phyloP scores from a whole-genome alignment of 1,140 invertebrate genomes.

The Diachasmimorpha longicaudata region DNA sequence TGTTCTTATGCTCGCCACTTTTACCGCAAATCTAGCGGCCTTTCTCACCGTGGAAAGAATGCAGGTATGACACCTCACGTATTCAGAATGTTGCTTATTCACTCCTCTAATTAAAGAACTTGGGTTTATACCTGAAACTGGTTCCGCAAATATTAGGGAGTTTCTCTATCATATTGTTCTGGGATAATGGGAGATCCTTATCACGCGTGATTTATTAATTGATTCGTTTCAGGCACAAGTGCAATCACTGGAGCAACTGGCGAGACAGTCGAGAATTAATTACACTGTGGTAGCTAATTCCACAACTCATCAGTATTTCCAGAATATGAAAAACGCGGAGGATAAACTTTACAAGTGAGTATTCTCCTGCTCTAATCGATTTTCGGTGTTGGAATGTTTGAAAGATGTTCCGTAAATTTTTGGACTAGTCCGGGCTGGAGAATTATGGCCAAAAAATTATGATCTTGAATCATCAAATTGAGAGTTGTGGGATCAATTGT shows the following conservation, averaged over 20 bases:
- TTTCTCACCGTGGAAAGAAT: constrained; percentile 96
- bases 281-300: constrained; percentile 88
- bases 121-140: too few relatives aligned
- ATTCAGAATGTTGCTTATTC: not conserved
- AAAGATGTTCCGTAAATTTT: too few relatives aligned
- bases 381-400: not conserved
- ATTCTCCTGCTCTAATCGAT: not conserved
- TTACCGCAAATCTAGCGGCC: constrained; percentile 96
- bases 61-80: constrained; percentile 68
- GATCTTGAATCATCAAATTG: too few relatives aligned
- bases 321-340: constrained; percentile 90
- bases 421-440: too few relatives aligned
- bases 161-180: not conserved
- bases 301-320: constrained; percentile 83
- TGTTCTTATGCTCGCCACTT: constrained; percentile 91
- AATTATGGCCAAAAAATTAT: too few relatives aligned
- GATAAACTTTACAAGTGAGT: constrained; percentile 82
- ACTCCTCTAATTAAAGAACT: too few relatives aligned
- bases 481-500: too few relatives aligned
- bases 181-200: not conserved
- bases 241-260: constrained; percentile 85
- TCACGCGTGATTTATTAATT: not conserved
- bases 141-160: not conserved
- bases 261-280: constrained; percentile 85
- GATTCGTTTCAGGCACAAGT: constrained; percentile 73